Base-by-base conservation (phyloP, 1,140 invertebrate genomes). In the Drosophila sp. region DNA sequence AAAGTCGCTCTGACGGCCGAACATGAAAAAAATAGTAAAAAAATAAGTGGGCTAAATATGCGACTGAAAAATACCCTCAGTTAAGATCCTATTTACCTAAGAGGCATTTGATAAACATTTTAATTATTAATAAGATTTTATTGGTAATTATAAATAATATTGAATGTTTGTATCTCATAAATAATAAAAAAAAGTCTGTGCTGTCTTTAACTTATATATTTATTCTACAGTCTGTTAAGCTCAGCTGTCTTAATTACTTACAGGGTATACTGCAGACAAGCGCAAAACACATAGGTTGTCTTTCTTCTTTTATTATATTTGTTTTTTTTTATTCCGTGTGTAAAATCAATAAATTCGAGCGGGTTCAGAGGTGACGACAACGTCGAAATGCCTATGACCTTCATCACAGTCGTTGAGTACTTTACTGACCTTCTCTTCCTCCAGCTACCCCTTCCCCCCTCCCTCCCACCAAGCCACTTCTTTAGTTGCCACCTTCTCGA, bases 301-400 rank as follows among this genome's bases (percentile, higher is more conserved):
- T 58, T 50, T 48, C 40, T 65, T 14, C 32, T 21, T 27, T 40
- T 36, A 62, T 40, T 59, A n/a, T 29, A 41, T 78, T 66, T 8
- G 27, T 64, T 64, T 64, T 72, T 51, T 57, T 40, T 59, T 72
- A 11, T 41, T 41, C 75, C 61, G 80, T 78, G 82, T 76, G 82
- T 72, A 86, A 86, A 86, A 86, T 86, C 81, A 86, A 86, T 86
- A 87, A 86, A 87, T 89, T 75, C 75, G 82, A 86, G 78, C 78
- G 82, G 82, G 81, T 86, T 87, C 82, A 86, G 70, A 87, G 81
- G 82, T 87, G 82, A 86, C 70, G 81, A 86, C 78, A 86, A 78
- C 74, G 65, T 78, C 71, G 65, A 86, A 86, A 78, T 86, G 82
- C 78, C 48, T 83, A 56, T 84, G 80, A 84, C 80, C 80, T 83